phyloP scores from a whole-genome alignment of 1,140 invertebrate genomes.

The Euglossa dilemma region DNA sequence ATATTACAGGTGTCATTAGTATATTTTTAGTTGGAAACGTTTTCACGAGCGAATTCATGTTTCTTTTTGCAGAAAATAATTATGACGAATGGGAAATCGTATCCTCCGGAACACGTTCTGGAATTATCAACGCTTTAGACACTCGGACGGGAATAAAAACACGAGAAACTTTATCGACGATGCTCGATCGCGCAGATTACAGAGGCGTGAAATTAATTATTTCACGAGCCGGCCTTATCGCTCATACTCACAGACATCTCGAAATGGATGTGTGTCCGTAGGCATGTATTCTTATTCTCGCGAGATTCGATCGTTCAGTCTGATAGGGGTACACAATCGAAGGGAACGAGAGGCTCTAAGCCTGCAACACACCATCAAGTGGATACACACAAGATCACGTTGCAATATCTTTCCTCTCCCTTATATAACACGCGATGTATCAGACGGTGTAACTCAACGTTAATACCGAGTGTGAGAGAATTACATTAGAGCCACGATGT shows the following conservation, averaged over 20 bases:
- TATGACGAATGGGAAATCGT: slow-evolving; percentile 4
- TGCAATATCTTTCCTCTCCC: slow-evolving; percentile 10
- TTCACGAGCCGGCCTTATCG: slow-evolving; percentile 31
- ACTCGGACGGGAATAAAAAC: not conserved
- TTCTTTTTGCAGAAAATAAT: slow-evolving; percentile 4
- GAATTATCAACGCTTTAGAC: slow-evolving; percentile 18
- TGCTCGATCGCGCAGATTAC: slow-evolving; percentile 14
- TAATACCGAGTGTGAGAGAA: not conserved
- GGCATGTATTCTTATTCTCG: slow-evolving; percentile 21
- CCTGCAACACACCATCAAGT: not conserved
- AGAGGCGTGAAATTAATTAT: slow-evolving; percentile 52
- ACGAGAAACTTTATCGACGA: slow-evolving; percentile 2
- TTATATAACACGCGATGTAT: not conserved
- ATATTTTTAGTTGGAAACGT: not conserved
- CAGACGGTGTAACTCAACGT: slow-evolving; percentile 14
- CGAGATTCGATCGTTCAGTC: slow-evolving; percentile 23
- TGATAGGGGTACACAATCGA: slow-evolving; percentile 28
- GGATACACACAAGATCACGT: slow-evolving; percentile 34
- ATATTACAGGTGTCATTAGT: not conserved
- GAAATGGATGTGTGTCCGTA: slow-evolving; percentile 24
- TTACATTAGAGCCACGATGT: slow-evolving; percentile 25
- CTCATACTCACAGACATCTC: not conserved
- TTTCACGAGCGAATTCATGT: not conserved
- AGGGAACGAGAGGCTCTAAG: not conserved
- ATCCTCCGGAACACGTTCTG: slow-evolving; percentile 7